Conservation (phyloP, 2,888 invertebrate species). For the Homarus gammarus region DNA sequence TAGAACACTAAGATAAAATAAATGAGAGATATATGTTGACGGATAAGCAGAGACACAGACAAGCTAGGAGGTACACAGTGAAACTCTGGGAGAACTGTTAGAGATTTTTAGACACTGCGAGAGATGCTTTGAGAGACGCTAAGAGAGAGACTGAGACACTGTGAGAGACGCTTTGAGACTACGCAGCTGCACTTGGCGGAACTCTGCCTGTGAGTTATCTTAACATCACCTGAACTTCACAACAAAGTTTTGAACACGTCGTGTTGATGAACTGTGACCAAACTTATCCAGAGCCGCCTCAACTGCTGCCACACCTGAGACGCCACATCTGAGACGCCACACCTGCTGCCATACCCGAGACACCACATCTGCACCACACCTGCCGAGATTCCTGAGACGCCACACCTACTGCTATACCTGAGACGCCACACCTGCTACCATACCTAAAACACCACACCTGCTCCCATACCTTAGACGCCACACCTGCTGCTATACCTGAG, state of each 20-base stretch:
- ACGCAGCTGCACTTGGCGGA: background rate
- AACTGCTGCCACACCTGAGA: background rate
- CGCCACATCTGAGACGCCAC: background rate
- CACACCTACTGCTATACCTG: too few species aligned
- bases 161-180: background rate
- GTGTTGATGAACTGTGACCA: background rate
- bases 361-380: too few species aligned
- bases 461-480: too few species aligned
- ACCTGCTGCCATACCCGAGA: too few species aligned
- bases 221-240: background rate
- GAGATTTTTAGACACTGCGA: background rate
- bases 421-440: too few species aligned
- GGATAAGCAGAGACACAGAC: background rate
- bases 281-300: constrained; percentile 2
- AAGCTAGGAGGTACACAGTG: too few species aligned
- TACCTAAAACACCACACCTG: too few species aligned
- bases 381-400: too few species aligned
- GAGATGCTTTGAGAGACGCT: background rate
- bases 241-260: background rate
- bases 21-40: background rate
- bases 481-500: too few species aligned
- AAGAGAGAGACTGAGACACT: background rate
- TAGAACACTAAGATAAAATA: background rate
- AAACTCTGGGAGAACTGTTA: background rate
- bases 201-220: background rate